Percentiles rank a stretch among this genome's conserved stretches.
phyloP scores from a whole-genome alignment of 2,888 invertebrate genomes.

The Drosophila limbata region DNA sequence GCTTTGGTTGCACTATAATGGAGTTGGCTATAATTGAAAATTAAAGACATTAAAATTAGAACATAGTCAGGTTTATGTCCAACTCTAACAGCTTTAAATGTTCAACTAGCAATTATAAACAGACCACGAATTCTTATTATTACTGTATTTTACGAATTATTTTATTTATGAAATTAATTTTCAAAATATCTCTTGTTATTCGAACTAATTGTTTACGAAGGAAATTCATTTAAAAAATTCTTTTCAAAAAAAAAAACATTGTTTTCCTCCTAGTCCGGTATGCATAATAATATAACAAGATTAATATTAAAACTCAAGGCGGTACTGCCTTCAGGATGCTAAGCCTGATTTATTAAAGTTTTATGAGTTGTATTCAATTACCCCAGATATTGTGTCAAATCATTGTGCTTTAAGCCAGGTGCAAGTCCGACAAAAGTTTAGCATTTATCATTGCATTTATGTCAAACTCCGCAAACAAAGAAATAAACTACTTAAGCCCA shows the following conservation, averaged over 20 bases:
- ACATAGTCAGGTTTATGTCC: neutral
- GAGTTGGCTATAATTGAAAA: slow-evolving; percentile 2
- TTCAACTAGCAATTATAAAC: neutral
- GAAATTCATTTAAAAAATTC: too few species aligned
- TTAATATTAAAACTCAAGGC: neutral
- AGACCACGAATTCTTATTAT: neutral
- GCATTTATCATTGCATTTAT: slow-evolving; percentile 49
- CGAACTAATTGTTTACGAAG: neutral
- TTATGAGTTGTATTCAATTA: slow-evolving; percentile 11
- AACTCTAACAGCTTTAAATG: neutral
- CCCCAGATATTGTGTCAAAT: slow-evolving; percentile 26
- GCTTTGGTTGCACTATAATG: slow-evolving; percentile 8
- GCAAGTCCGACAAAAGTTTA: slow-evolving; percentile 25
- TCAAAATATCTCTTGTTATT: too few species aligned
- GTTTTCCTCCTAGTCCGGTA: too few species aligned
- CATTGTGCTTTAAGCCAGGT: slow-evolving; percentile 25
- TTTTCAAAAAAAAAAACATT: too few species aligned
- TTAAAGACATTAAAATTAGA: neutral
- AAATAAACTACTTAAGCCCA: slow-evolving; percentile 51
- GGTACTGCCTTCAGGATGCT: neutral
- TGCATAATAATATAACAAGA: too few species aligned
- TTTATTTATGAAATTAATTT: too few species aligned
- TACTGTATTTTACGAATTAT: neutral
- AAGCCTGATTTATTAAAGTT: neutral
- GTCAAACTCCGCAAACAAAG: slow-evolving; percentile 32